Percentiles rank a stretch among this genome's conserved stretches.
Conservation (phyloP, 2,888 invertebrate species). For the Microdon myrmicae region DNA sequence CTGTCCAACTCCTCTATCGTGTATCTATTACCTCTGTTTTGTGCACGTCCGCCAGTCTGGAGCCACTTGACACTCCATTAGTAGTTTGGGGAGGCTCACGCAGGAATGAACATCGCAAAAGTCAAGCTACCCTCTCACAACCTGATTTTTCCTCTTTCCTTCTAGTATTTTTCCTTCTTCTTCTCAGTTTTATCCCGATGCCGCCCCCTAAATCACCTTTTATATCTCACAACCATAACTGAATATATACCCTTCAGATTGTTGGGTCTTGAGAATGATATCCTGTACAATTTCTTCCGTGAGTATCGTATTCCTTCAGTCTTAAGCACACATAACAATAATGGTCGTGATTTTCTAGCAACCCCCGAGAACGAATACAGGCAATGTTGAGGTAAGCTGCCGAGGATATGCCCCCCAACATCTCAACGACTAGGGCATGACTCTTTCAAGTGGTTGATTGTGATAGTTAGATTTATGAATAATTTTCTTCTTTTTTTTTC, state of each 20-base stretch:
- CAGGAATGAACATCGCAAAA: slow-evolving; percentile 41
- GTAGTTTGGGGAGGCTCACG: slow-evolving; percentile 48
- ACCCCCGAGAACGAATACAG: not conserved
- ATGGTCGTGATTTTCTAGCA: slow-evolving; percentile 30
- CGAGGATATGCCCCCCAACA: too few species aligned
- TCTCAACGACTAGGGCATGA: too few species aligned
- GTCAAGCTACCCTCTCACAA: slow-evolving; percentile 11
- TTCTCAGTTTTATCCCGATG: slow-evolving; percentile 8
- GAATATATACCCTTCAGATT: slow-evolving; percentile 33
- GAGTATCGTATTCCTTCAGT: slow-evolving; percentile 39
- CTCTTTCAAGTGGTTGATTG: slow-evolving; percentile 28
- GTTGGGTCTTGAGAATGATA: slow-evolving; percentile 29
- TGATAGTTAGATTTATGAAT: slow-evolving; percentile 26
- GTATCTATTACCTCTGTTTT: slow-evolving; percentile 45
- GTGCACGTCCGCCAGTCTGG: slow-evolving; percentile 52
- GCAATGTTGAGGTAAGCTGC: too few species aligned
- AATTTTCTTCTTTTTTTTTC: too few species aligned
- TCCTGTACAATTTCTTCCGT: slow-evolving; percentile 19
- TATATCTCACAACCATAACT: slow-evolving; percentile 39
- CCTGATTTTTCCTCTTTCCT: slow-evolving; percentile 12
- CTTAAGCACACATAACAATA: slow-evolving; percentile 32
- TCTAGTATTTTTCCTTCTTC: slow-evolving; percentile 26
- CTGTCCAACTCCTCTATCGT: too few species aligned
- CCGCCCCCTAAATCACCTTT: slow-evolving; percentile 45
- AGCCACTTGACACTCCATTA: slow-evolving; percentile 53